Evolutionary conservation across 2,888 invertebrate species (phyloP), one percentile per base, ranked within the genome.

Genomic region (Pimpla rufipes): DNA sequence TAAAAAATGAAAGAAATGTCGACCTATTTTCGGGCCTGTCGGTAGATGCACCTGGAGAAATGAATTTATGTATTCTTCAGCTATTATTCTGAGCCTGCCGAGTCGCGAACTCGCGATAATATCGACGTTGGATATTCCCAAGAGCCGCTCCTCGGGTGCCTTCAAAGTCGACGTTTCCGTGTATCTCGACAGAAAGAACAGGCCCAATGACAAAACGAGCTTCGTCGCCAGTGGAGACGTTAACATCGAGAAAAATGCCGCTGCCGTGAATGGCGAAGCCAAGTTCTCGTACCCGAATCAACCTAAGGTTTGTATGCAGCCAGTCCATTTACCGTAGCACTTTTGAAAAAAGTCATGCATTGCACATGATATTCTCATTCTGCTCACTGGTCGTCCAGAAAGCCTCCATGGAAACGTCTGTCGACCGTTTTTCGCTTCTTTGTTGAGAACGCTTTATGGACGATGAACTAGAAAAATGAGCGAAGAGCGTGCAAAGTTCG

Each of bases 151-250:
- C 23, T 77, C 79, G 16, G 96, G 96, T 86, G 95, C 95, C 37
- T 94, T 96, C 86, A 95, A 95, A 74, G 94, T 95, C 10, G 96
- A 97, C 71, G 88, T 95, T 5, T 94, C 94, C 8, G 93, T 97
- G 52, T 97, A 96, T 91, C 92, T 97, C 71, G 96, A 97, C 93
- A 96, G 97, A 91, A 95, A 95, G 88, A 95, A 95, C 74, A 95
- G 95, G 85, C 96, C 97, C 0, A 94, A 95, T n/a, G 95, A 96
- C 86, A 97, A 96, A 90, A 95, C 96, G 0, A 94, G 95, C 0
- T 89, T 96, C 0, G 93, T 94, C 16, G 94, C 95, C 77, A 90
- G 92, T 55, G 93, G 95, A 0, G 95, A 96, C 85, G 86, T 95
- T 2, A 93, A 94, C 3, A 88, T 93, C 0, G 94, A 95, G 3